Evolutionary conservation across 2,113 vertebrate species (phyloP).

Genomic region (Noctilio leporinus): DNA sequence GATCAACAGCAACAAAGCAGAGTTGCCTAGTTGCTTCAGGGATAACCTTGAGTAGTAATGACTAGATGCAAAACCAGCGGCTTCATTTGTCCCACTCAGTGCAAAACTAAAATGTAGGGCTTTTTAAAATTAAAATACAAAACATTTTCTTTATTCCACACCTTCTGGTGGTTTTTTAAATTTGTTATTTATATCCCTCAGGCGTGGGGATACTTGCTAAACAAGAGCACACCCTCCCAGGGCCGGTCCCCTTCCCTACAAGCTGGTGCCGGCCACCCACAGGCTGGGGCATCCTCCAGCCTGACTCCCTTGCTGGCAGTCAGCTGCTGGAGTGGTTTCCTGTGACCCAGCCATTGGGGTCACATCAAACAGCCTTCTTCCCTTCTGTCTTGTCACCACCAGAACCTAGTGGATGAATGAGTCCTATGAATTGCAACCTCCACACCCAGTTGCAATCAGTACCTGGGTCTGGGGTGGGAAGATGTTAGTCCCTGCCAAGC

Average conservation of each 20-base stretch:
- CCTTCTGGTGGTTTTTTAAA: neutral
- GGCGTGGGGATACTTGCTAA: neutral
- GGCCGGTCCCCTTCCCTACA: neutral
- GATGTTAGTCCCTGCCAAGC: too few species aligned
- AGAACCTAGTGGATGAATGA: neutral
- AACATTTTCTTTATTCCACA: neutral
- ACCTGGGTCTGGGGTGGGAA: neutral
- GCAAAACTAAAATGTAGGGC: neutral
- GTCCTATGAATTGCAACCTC: neutral
- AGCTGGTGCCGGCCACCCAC: fast-evolving
- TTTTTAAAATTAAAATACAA: neutral
- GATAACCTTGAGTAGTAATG: neutral
- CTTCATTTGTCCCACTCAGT: neutral
- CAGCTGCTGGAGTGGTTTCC: neutral
- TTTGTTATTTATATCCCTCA: neutral
- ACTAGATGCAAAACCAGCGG: neutral
- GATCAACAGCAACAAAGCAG: neutral
- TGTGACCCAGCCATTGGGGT: neutral
- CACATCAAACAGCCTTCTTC: neutral
- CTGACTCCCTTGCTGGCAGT: neutral
- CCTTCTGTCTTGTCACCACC: neutral
- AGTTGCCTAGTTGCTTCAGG: neutral
- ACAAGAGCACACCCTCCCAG: neutral
- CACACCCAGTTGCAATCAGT: neutral
- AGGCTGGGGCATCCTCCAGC: fast-evolving